Base-by-base conservation (phyloP, 2,888 invertebrate genomes). In the Drosophila phalerata region DNA sequence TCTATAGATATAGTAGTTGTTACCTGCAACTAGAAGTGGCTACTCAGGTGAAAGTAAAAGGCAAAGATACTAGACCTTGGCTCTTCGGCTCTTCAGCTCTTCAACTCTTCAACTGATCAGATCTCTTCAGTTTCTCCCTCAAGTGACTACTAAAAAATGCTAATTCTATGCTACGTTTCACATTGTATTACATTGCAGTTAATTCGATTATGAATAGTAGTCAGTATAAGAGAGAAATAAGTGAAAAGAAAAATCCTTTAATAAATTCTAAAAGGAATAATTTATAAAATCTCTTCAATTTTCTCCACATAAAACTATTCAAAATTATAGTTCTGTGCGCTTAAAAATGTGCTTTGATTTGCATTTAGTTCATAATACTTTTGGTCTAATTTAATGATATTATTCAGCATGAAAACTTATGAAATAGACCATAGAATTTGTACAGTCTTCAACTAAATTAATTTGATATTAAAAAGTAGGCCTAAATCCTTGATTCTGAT, bases 131-230 rank as follows among this genome's bases (percentile, higher is more conserved):
- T 19, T 19, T 34, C 0, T 9, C 9, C 0, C 13, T 49, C 30
- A 42, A 55, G 60, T 37, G 40, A 10, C 13, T 34, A 34, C 40
- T 58, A 15, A 58, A 43, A 60, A 60, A 51, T 64, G 42, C 28
- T 49, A 64, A 64, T 55, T 55, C 11, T 3, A 8, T 45, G 43
- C 52, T 11, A 15, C 25, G 52, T 28, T 40, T 38, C 28, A 38
- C 17, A 40, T 5, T 9, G 42, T 19, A 19, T 42, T 19, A 5
- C 42, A 5, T 19, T 42, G 17, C 40, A 53, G 40, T 9, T 11
- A 17, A 38, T 17, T 53, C 40, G n/a, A 38, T 53, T 53, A 22
- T 15, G 37, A 19, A 49, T 32, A 22, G 37, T 30, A 30, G 28
- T 28, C 6, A 28, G 28, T 28, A 28, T 6, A 28, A 22, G 3